A percentile compares a stretch with the other conserved stretches of the same genome.
phyloP scores from a whole-genome alignment of 2,888 invertebrate species.

The Melikaiella ostensackeni region DNA sequence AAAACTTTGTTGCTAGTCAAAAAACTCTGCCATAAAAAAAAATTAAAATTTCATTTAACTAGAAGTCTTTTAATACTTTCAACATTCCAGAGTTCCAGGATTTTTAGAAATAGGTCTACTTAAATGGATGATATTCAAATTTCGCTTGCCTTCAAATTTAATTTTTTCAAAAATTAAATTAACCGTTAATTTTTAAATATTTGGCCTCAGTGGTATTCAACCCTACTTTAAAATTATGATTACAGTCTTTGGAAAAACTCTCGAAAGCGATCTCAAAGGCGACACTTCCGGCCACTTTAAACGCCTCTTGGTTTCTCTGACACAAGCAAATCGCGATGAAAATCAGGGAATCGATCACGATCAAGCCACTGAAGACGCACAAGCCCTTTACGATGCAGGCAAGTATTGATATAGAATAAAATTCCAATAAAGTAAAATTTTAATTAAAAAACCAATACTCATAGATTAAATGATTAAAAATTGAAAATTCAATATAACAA shows the following conservation, averaged over 20 bases:
- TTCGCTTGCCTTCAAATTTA: too few species aligned
- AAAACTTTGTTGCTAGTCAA: too few species aligned
- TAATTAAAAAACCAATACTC: too few species aligned
- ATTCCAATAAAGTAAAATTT: neutral
- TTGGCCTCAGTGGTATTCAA: neutral
- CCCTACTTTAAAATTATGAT: neutral
- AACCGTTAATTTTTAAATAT: too few species aligned
- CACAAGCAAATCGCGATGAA: constrained; percentile 94
- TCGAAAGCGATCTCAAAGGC: constrained; percentile 92
- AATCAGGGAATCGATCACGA: constrained; percentile 90
- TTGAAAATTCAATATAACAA: neutral
- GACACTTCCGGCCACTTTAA: constrained; percentile 98
- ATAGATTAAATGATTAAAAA: neutral
- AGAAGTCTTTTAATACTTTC: too few species aligned
- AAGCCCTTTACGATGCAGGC: constrained; percentile 86
- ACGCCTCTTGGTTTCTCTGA: constrained; percentile 91
- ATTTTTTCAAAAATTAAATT: too few species aligned
- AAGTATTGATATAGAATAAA: constrained; percentile 43
- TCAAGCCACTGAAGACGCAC: constrained; percentile 90
- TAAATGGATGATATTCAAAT: too few species aligned
- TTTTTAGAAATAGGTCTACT: too few species aligned
- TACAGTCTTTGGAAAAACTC: constrained; percentile 87
- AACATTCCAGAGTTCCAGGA: too few species aligned
- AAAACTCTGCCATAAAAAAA: too few species aligned
- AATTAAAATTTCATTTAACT: too few species aligned